Evolutionary conservation across 2,888 invertebrate genomes (phyloP), one percentile per base, ranked within the genome.

Genomic region (Meiosimyza decipiens): DNA sequence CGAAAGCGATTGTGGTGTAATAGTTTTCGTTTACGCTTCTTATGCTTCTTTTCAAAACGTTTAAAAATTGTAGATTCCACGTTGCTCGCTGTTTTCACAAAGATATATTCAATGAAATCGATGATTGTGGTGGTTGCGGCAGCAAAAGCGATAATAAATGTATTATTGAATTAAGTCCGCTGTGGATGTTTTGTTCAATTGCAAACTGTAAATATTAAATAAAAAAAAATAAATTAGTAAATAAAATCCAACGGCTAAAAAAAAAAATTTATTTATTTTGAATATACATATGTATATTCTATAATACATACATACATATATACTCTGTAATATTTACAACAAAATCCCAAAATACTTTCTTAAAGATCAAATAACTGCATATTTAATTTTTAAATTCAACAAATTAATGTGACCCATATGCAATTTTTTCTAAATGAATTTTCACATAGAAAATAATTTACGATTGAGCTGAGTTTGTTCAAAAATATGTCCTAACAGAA

Each of bases 21-120:
- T 51, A 50, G 52, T 62, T 62, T 70, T 57, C 76, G 77, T 76
- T 77, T 79, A 71, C 79, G 79, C 73, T 79, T 79, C 74, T 77
- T 77, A 28, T 74, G 75, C 72, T 79, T 79, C 72, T 79, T 76
- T 72, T 73, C 73, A 76, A 79, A 79, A 75, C 79, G 78, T 72
- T 75, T 76, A 71, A 72, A 74, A 72, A 71, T 74, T 71, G 74
- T 72, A 72, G 75, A 75, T 76, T 79, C 79, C 79, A 76, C 78
- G 75, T 76, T 77, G 77, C 73, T 77, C 74, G 74, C 75, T 78
- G 75, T 52, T 51, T 71, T 75, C 50, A 75, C 72, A 52, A 51
- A 18, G 18, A 6, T 40, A 47, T 67, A 28, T 70, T 54, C 70
- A 54, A 18, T 47, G 16, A 11, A 47, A 62, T 64, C 49, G 50